These are phyloP conservation scores for Halcyon senegalensis DNA, from an alignment of 2,113 vertebrate species.

Conservation along the genomic window DNA sequence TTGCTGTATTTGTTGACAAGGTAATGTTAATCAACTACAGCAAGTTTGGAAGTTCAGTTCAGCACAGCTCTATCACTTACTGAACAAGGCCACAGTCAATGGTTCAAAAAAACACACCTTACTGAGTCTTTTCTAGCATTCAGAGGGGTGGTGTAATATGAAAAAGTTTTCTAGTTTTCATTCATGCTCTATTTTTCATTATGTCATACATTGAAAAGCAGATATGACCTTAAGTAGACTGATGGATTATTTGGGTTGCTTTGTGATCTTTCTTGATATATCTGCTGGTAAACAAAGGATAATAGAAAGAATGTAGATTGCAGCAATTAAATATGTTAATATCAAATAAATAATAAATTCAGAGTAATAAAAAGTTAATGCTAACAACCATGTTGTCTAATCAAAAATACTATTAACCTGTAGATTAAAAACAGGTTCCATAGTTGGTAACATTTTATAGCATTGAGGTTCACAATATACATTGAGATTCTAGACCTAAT, in stretches of 20 bases:
- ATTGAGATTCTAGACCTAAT: background rate
- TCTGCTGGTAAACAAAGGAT: background rate
- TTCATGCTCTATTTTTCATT: background rate
- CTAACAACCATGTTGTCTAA: background rate
- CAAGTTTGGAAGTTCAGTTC: background rate
- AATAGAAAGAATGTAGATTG: background rate
- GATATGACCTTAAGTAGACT: accelerated
- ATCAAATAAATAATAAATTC: background rate
- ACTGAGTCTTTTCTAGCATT: background rate
- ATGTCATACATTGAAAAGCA: background rate
- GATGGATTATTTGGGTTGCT: background rate
- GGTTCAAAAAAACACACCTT: background rate
- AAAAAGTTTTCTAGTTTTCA: background rate
- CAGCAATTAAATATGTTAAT: background rate
- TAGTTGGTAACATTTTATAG: background rate
- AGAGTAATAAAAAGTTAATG: background rate
- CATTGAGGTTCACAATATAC: background rate
- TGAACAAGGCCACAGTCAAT: background rate
- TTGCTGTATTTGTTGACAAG: background rate
- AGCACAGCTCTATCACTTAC: background rate
- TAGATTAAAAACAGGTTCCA: background rate
- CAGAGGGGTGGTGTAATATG: background rate
- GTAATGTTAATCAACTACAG: background rate
- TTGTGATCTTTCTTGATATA: background rate
- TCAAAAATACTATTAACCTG: background rate